phyloP scores from a whole-genome alignment of 2,888 invertebrate genomes.

The Brenthis ino region DNA sequence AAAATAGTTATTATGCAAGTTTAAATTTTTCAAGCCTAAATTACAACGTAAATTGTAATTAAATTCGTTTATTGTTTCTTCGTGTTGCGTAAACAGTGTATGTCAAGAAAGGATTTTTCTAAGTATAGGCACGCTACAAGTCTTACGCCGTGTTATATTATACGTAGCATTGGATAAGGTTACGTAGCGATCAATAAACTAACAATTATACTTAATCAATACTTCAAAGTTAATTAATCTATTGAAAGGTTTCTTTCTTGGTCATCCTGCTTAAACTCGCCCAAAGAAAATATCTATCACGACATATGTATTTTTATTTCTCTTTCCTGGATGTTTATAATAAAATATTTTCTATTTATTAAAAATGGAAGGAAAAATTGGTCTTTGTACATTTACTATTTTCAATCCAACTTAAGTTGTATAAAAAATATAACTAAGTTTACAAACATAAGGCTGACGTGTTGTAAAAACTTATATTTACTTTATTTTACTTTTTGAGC shows the following conservation, averaged over 20 bases:
- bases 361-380: too few species aligned
- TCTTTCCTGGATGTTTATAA: too few species aligned
- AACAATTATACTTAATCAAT: constrained; percentile 27
- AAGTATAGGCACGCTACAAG: background rate
- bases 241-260: background rate
- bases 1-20: too few species aligned
- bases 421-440: too few species aligned
- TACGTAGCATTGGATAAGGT: constrained; percentile 13
- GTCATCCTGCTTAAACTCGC: background rate
- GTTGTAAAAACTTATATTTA: too few species aligned
- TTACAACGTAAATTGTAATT: background rate
- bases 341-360: too few species aligned
- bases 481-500: too few species aligned
- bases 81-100: background rate
- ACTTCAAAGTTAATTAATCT: constrained; percentile 11
- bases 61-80: background rate
- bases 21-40: too few species aligned
- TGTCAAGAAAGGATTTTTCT: background rate
- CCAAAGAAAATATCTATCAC: background rate
- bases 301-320: background rate
- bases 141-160: constrained; percentile 15
- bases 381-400: too few species aligned
- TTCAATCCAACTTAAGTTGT: too few species aligned
- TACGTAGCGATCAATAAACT: constrained; percentile 23
- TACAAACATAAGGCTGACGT: too few species aligned